Base-by-base conservation (phyloP, 1,140 invertebrate species). In the Ditylenchus dipsaci region DNA sequence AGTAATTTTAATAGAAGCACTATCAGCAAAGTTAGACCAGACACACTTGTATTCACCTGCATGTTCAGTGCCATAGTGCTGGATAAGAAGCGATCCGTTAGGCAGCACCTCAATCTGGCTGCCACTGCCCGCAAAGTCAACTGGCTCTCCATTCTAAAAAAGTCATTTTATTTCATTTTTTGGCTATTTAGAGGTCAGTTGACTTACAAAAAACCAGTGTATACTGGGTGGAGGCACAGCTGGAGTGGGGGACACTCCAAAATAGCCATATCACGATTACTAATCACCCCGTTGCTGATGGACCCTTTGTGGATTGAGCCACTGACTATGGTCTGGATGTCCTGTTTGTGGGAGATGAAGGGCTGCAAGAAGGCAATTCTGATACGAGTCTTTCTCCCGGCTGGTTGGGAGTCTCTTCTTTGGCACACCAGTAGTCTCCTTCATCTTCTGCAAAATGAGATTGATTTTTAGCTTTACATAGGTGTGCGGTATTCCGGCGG, bases 401-500 rank as follows among this genome's bases (percentile, higher is more conserved):
- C 1, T 33, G 27, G n/a, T 30, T 21, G 19, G 8, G 3, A 19
- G 38, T 13, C n/a, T 27, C 59, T n/a, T 61, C 5, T n/a, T 29
- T 19, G n/a, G 59, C 19, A 61, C 59, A 61, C 59, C 59, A 61
- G 29, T 61, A 61, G 19, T 61, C 59, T 21, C 59, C 59, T 43
- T 27, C 5, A n/a, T 61, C 59, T 13, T 43, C 59, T 61, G n/a
- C n/a, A 61, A 61, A 13, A 59, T 59, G 3, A 21, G 49, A 8
- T 19, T 53, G 49, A 53, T 3, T 38, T n/a, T n/a, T n/a, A n/a
- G n/a, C n/a, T n/a, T n/a, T n/a, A n/a, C n/a, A n/a, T n/a, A n/a
- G n/a, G n/a, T n/a, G n/a, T n/a, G n/a, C n/a, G n/a, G n/a, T n/a
- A n/a, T n/a, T n/a, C n/a, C n/a, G n/a, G n/a, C n/a, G n/a, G n/a